A percentile compares a stretch with the other conserved stretches of the same genome.
Conservation (phyloP, 1,140 invertebrate species). For the Zaprionus camerounensis region DNA sequence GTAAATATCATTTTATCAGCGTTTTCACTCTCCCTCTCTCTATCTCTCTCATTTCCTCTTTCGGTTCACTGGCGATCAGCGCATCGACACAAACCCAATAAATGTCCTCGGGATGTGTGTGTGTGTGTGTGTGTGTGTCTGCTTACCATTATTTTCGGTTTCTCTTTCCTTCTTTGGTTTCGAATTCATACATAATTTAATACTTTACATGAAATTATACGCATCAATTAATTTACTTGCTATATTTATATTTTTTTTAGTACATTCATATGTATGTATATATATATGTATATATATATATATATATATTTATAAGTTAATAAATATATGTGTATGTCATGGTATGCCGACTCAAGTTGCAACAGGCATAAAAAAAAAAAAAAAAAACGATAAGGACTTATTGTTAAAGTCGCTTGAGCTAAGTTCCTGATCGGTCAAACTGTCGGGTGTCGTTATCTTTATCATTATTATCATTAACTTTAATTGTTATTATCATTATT, state of each 20-base stretch:
- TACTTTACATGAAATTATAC: slow-evolving; percentile 76
- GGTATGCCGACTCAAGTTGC: slow-evolving; percentile 26
- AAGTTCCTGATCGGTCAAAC: slow-evolving; percentile 47
- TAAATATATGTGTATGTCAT: slow-evolving; percentile 39
- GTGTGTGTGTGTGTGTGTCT: slow-evolving; percentile 28
- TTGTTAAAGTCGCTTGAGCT: slow-evolving; percentile 43
- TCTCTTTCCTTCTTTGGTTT: slow-evolving; percentile 27
- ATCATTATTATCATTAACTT: slow-evolving; percentile 16
- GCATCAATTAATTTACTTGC: slow-evolving; percentile 67
- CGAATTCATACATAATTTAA: slow-evolving; percentile 52
- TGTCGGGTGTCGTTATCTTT: slow-evolving; percentile 11
- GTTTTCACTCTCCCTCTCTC: slow-evolving; percentile 39
- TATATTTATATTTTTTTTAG: slow-evolving; percentile 72
- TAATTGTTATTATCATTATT: neutral
- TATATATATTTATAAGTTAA: slow-evolving; percentile 43
- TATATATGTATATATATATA: slow-evolving; percentile 35
- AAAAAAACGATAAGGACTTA: slow-evolving; percentile 34
- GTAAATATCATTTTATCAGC: slow-evolving; percentile 77
- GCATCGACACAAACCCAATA: slow-evolving; percentile 28
- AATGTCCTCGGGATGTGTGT: slow-evolving; percentile 53
- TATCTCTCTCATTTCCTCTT: slow-evolving; percentile 1
- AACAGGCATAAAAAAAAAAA: slow-evolving; percentile 27
- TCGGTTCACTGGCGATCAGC: slow-evolving; percentile 1
- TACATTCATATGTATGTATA: slow-evolving; percentile 55
- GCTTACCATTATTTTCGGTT: slow-evolving; percentile 3